Evolutionary conservation across 2,888 invertebrate genomes (phyloP), one percentile per base, ranked within the genome.

Genomic region (Ormyrus thymus): DNA sequence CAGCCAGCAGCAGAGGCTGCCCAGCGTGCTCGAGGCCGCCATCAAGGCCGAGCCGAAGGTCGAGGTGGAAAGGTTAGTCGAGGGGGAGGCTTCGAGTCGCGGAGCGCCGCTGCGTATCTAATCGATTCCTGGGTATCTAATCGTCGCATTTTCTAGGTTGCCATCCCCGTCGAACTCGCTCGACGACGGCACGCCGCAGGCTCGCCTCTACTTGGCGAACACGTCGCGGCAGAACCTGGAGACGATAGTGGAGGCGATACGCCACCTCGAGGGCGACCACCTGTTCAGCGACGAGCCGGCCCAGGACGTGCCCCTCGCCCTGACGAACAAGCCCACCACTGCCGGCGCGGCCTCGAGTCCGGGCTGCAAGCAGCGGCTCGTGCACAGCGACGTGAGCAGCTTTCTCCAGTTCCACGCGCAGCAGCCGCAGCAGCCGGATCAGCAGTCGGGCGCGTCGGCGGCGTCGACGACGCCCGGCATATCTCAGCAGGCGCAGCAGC

Each of bases 231-330:
- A 98, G 90, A 98, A 98, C 90, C 92, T 99, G 85, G 98, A 99
- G 91, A 98, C 98, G 11, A 98, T 99, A 84, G 98, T 99, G 56
- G 98, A 99, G 90, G 99, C 99, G 76, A 99, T 99, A 87, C 94
- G 98, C 56, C 98, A 99, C 89, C 92, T 99, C 84, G 99, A 99
- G 90, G 98, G 98, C 58, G 98, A 98, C 90, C 97, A 97, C 90
- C 91, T 97, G 88, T 97, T 98, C 91, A 94, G 95, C 82, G 97
- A 97, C 86, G 95, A 94, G 85, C 92, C 93, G 56, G 86, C 84
- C 87, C 91, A 89, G 80, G 87, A 89, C 71, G 86, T 89, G 81
- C 87, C 89, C 9, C 81, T 90, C 7, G 89, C 90, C 45, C 81
- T 90, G 62, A 89, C 89, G 73, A 90, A 89, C 82, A 90, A 90